phyloP scores from a whole-genome alignment of 2,888 invertebrate species.

The Xestobium rufovillosum region DNA sequence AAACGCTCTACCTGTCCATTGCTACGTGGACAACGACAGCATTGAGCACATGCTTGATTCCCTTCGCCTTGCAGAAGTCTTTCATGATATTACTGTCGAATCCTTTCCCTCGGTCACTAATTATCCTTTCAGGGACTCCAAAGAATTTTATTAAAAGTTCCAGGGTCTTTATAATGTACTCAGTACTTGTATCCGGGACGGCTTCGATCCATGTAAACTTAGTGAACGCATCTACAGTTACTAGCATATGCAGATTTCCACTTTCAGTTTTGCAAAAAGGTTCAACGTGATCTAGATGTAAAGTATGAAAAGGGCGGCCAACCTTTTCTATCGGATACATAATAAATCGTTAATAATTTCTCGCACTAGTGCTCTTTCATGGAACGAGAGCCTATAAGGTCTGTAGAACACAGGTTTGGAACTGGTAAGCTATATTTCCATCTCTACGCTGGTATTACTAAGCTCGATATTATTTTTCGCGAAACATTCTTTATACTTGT shows the following conservation, averaged over 20 bases:
- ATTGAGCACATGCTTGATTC: too few species aligned
- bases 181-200: conserved; percentile 7
- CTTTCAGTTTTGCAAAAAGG: conserved; percentile 10
- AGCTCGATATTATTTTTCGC: conserved; percentile 8
- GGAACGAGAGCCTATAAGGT: conserved; percentile 9
- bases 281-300: conserved; percentile 10
- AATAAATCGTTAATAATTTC: conserved; percentile 9
- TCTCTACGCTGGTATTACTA: conserved; percentile 8
- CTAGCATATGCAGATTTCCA: conserved; percentile 4
- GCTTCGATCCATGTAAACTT: conserved; percentile 13
- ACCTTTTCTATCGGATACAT: too few species aligned
- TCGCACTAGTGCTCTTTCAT: conserved; percentile 6
- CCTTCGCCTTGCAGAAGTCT: too few species aligned
- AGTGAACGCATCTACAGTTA: conserved; percentile 9
- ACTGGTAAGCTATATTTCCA: conserved; percentile 4
- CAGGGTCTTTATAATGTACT: not conserved
- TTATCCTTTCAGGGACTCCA: too few species aligned
- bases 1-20: too few species aligned
- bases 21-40: not conserved
- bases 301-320: conserved; percentile 7
- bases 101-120: too few species aligned
- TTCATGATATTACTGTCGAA: too few species aligned
- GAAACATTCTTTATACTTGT: conserved; percentile 4
- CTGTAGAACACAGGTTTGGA: conserved; percentile 7
- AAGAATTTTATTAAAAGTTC: conserved; percentile 3